These are phyloP conservation scores for Podarcis siculus DNA, from an alignment of 2,797 vertebrate genomes.

Conservation along the genomic window DNA sequence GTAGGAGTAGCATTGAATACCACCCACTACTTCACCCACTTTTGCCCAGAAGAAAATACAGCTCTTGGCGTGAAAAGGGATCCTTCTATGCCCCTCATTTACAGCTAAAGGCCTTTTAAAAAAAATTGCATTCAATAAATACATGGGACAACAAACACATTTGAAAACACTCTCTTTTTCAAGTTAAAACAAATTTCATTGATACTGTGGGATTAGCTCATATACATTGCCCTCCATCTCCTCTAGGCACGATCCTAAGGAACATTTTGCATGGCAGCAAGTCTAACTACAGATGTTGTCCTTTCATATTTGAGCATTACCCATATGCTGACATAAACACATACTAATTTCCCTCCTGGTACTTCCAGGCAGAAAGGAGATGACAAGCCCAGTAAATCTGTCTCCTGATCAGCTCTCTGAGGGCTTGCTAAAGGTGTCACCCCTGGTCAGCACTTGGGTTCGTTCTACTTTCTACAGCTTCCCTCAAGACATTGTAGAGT, in stretches of 20 bases:
- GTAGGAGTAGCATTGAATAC: too few relatives aligned
- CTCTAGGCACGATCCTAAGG: background rate
- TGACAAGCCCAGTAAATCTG: conserved; percentile 6
- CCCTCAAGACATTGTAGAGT: background rate
- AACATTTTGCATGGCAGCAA: background rate
- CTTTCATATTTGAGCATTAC: background rate
- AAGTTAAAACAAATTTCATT: background rate
- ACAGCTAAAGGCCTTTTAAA: background rate
- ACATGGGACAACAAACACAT: background rate
- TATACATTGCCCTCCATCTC: too few relatives aligned
- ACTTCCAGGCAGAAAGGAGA: background rate
- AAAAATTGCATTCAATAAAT: background rate
- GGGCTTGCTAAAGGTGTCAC: background rate
- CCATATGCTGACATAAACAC: background rate
- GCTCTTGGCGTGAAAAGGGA: too few relatives aligned
- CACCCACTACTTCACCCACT: too few relatives aligned
- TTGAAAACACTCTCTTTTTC: background rate
- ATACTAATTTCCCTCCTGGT: conserved; percentile 1
- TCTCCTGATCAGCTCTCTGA: background rate
- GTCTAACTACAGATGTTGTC: background rate
- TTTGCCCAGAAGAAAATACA: too few relatives aligned
- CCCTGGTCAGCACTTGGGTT: background rate
- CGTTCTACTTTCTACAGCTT: conserved; percentile 8
- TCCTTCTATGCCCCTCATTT: background rate
- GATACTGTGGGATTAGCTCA: background rate